Base-by-base conservation (phyloP, 1,140 invertebrate genomes). In the Helicoverpa zea region DNA sequence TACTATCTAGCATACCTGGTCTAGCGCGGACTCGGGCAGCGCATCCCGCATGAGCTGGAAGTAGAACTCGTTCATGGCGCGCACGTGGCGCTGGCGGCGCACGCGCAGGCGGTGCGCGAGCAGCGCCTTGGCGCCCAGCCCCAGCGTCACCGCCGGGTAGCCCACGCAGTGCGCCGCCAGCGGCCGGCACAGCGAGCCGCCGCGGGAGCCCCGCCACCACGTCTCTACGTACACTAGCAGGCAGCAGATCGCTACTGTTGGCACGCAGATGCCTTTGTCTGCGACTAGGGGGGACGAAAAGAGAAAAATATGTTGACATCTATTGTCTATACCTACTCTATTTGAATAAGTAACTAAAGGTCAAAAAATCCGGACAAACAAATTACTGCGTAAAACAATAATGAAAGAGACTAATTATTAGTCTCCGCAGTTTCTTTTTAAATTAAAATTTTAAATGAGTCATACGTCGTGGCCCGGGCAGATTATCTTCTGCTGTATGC, bases 161-260 rank as follows among this genome's bases (percentile, higher is more conserved):
- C 99, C 98, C 95, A 99, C 98, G 95, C 99, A 99, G 95, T 99
- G 99, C 84, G 99, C 99, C 84, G 99, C 99, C 95, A 99, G 99
- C 79, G 99, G 99, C 92, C 98, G 97, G 96, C 98, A 99, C 77
- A 99, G 96, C 7, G 85, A 82, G 91, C 98, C 97, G 85, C 98
- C 83, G 91, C 98, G 97, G 85, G 98, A 96, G 92, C 98, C 98
- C 95, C 98, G 96, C 84, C 99, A 96, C 84, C 97, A 98, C 86
- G 98, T 98, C 96, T 99, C 99, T 91, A 99, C 97, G 95, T 99
- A 99, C 89, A 99, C 97, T 96, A 99, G 99, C 86, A 99, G 95
- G 92, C 99, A 96, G 98, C 99, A 99, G 85, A 99, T 96, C 89
- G 98, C 97, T 88, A 99, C 97, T 87, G 99, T 99, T 73, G 98